phyloP scores from a whole-genome alignment of 1,140 invertebrate species.

The Belonocnema kinseyi region DNA sequence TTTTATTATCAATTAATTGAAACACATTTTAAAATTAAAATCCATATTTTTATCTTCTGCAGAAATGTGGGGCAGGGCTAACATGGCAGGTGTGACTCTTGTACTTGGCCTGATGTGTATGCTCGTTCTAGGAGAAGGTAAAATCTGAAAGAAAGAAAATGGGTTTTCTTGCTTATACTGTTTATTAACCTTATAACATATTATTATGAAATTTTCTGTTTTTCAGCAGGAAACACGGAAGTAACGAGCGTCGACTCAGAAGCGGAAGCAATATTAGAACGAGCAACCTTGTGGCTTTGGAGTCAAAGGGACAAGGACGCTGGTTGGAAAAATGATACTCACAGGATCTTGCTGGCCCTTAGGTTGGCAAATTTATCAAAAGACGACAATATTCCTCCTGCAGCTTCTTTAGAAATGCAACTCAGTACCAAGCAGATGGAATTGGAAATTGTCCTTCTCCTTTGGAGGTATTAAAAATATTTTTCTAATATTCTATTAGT shows the following conservation, averaged over 20 bases:
- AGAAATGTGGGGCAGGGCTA: slow-evolving; percentile 69
- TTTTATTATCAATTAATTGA: no score
- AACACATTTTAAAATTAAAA: no score
- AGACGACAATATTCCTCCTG: slow-evolving; percentile 73
- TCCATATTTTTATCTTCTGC: slow-evolving; percentile 23
- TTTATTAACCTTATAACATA: no score
- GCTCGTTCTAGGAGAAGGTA: slow-evolving; percentile 60
- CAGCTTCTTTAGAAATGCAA: slow-evolving; percentile 81
- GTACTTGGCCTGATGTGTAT: slow-evolving; percentile 55
- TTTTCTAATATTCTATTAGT: no score
- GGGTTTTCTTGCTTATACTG: background rate
- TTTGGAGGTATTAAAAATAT: slow-evolving; percentile 80
- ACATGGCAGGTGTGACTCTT: slow-evolving; percentile 63
- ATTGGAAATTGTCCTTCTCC: slow-evolving; percentile 86
- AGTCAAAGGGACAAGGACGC: slow-evolving; percentile 82
- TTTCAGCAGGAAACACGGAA: slow-evolving; percentile 38
- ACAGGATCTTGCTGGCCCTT: slow-evolving; percentile 81
- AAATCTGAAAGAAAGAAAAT: slow-evolving; percentile 12
- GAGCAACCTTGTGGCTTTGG: slow-evolving; percentile 81
- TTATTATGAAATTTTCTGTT: background rate
- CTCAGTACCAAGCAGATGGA: slow-evolving; percentile 89
- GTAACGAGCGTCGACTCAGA: slow-evolving; percentile 49
- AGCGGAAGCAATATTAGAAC: slow-evolving; percentile 73
- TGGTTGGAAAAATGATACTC: slow-evolving; percentile 87
- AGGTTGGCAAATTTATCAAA: slow-evolving; percentile 71